phyloP scores from a whole-genome alignment of 1,140 invertebrate species.

The Pentalonia nigronervosa region DNA sequence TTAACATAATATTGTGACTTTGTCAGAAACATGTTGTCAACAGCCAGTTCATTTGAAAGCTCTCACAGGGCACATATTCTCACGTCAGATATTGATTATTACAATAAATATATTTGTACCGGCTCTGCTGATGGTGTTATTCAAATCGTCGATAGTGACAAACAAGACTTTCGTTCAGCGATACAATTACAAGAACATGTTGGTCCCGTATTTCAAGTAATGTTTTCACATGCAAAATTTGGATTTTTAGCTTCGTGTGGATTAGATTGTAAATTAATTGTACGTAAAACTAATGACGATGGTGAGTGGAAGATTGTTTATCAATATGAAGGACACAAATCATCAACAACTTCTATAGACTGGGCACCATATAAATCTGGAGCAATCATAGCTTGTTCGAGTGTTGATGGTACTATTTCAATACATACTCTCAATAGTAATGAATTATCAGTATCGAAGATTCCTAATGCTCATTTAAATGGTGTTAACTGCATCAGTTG shows the following conservation, averaged over 20 bases:
- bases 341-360: slow-evolving; percentile 95
- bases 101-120: slow-evolving; percentile 94
- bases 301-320: slow-evolving; percentile 92
- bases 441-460: slow-evolving; percentile 82
- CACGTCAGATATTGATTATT: slow-evolving; percentile 98
- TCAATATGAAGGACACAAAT: slow-evolving; percentile 91
- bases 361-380: slow-evolving; percentile 97
- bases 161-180: slow-evolving; percentile 80
- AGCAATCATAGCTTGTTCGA: slow-evolving; percentile 92
- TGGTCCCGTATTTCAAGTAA: slow-evolving; percentile 97
- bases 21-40: slow-evolving; percentile 75
- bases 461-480: slow-evolving; percentile 81
- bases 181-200: slow-evolving; percentile 94
- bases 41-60: slow-evolving; percentile 93
- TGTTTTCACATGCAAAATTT: slow-evolving; percentile 97
- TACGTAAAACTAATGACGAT: slow-evolving; percentile 89
- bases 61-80: slow-evolving; percentile 99
- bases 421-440: slow-evolving; percentile 76
- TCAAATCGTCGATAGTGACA: slow-evolving; percentile 95
- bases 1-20: background rate
- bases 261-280: slow-evolving; percentile 94
- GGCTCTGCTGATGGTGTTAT: slow-evolving; percentile 98
- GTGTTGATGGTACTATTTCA: slow-evolving; percentile 95
- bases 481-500: slow-evolving; percentile 98
- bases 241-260: slow-evolving; percentile 95